Evolutionary conservation across 1,140 invertebrate species (phyloP).

Genomic region (Drosophila arawakana): DNA sequence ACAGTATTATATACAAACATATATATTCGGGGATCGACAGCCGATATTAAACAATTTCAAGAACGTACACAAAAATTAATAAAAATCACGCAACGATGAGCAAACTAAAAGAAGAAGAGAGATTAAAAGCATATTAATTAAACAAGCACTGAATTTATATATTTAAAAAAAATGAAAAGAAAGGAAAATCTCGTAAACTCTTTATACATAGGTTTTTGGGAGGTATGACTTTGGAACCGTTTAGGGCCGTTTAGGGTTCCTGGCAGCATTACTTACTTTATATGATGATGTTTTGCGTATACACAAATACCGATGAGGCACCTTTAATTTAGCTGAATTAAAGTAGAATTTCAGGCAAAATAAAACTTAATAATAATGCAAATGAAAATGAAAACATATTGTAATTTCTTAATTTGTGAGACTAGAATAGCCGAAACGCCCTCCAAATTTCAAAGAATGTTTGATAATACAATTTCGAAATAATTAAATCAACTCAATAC

Average conservation of each 20-base stretch:
- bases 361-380: slow-evolving; percentile 4
- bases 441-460: slow-evolving; percentile 74
- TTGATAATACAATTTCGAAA: slow-evolving; percentile 26
- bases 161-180: slow-evolving; percentile 3
- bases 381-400: slow-evolving; percentile 12
- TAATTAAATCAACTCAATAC: slow-evolving; percentile 31
- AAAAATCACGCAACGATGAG: slow-evolving; percentile 55
- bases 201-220: slow-evolving; percentile 59
- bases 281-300: slow-evolving; percentile 41
- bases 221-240: slow-evolving; percentile 41
- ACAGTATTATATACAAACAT: slow-evolving; percentile 33
- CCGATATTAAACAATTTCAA: slow-evolving; percentile 46
- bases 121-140: slow-evolving; percentile 49
- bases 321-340: slow-evolving; percentile 21
- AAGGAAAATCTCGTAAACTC: slow-evolving; percentile 48
- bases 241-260: slow-evolving; percentile 73
- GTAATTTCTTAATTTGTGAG: slow-evolving; percentile 45
- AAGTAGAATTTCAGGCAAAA: slow-evolving; percentile 14
- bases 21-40: background rate
- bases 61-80: slow-evolving; percentile 31
- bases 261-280: slow-evolving; percentile 72
- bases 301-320: slow-evolving; percentile 18
- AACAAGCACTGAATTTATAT: slow-evolving; percentile 80
- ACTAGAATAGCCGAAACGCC: slow-evolving; percentile 62
- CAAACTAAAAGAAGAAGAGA: slow-evolving; percentile 17